Evolutionary conservation across 2,888 invertebrate species (phyloP).

Genomic region (Leptothorax acervorum): DNA sequence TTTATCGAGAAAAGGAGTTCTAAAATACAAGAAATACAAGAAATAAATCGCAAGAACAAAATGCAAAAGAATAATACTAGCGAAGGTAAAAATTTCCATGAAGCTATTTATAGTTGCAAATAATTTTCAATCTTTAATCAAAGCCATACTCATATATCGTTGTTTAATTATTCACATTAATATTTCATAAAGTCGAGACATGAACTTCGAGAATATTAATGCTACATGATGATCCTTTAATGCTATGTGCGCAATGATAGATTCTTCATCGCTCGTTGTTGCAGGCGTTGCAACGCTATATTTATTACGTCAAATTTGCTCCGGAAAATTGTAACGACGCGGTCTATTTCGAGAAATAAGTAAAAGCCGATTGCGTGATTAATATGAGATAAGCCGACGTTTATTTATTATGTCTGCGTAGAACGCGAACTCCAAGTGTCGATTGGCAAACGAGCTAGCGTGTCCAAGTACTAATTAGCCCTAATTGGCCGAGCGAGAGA

Average conservation of each 20-base stretch:
- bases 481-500: slow-evolving; percentile 19
- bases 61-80: not conserved
- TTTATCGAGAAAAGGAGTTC: not conserved
- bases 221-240: not conserved
- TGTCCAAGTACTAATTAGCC: slow-evolving; percentile 37
- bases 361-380: not conserved
- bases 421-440: not conserved
- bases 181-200: not conserved
- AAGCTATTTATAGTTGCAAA: not conserved
- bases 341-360: not conserved
- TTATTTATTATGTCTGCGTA: slow-evolving; percentile 19
- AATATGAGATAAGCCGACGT: not conserved
- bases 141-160: not conserved
- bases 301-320: not conserved
- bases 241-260: not conserved
- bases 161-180: not conserved
- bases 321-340: not conserved
- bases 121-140: not conserved
- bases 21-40: not conserved
- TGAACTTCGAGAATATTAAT: not conserved
- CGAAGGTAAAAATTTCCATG: not conserved
- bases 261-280: not conserved
- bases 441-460: slow-evolving; percentile 8
- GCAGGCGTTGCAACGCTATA: not conserved
- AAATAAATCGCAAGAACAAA: not conserved